Conservation (phyloP, 2,113 vertebrate genomes). For the Scomber colias region DNA sequence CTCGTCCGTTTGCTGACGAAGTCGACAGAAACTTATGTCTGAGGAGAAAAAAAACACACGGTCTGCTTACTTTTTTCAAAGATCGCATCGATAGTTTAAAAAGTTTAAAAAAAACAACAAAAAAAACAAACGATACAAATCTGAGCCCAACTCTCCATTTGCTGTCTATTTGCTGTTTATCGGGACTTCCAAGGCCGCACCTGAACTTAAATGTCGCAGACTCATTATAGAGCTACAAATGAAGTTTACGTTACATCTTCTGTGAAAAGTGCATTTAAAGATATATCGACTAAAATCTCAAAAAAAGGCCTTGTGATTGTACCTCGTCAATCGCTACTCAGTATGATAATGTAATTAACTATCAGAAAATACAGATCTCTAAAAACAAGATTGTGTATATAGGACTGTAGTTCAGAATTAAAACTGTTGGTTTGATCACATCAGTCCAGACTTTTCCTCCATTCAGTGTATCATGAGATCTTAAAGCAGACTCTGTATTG, state of each 20-base stretch:
- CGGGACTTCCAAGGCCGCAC: conserved; percentile 28
- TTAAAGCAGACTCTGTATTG: conserved; percentile 74
- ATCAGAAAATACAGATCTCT: conserved; percentile 70
- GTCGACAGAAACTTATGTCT: conserved; percentile 32
- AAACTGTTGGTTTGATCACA: conserved; percentile 58
- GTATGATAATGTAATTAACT: conserved; percentile 74
- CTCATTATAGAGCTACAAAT: conserved; percentile 57
- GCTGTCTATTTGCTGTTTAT: conserved; percentile 31
- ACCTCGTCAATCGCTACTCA: conserved; percentile 70
- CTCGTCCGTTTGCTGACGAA: conserved; percentile 39
- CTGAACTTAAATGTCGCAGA: conserved; percentile 50
- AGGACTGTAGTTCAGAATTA: conserved; percentile 69
- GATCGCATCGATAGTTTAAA: conserved; percentile 22
- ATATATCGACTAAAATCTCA: conserved; percentile 64
- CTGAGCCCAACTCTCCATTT: conserved; percentile 34
- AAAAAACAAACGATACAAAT: conserved; percentile 22
- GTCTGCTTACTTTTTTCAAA: conserved; percentile 63
- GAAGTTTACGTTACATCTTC: conserved; percentile 70
- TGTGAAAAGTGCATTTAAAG: conserved; percentile 76
- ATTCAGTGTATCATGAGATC: conserved; percentile 72
- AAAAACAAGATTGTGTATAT: conserved; percentile 71
- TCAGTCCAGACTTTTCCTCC: conserved; percentile 61
- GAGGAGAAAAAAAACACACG: conserved; percentile 14
- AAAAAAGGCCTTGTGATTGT: conserved; percentile 75
- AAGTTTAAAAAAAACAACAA: neutral